Evolutionary conservation across 2,888 invertebrate species (phyloP), one percentile per base, ranked within the genome.

Genomic region (Drosophila nigricruria): DNA sequence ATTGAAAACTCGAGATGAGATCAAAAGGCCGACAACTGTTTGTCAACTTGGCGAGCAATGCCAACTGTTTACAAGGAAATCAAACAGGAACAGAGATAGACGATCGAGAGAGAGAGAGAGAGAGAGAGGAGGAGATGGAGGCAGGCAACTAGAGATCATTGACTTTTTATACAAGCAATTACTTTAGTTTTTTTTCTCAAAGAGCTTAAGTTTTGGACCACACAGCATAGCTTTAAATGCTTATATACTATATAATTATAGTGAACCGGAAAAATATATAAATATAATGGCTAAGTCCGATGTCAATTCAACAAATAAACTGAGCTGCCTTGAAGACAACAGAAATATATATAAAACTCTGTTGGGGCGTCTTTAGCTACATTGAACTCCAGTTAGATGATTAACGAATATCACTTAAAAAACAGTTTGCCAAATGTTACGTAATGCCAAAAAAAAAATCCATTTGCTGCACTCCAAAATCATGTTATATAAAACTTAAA

Each of bases 11-110:
- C 65, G 18, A 73, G 42, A 20, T 3, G 71, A 56, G 56, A 56
- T 56, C 56, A 56, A 80, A 88, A 82, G 76, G 83, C 69, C 78
- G 70, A 40, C 79, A 70, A 76, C 65, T 66, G 78, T 84, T 81
- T 84, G 84, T 84, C 89, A 84, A 84, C 88, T 65, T 63, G 68
- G 57, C 32, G 18, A 38, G 59, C 49, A 12, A n/a, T 34, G 40
- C 49, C 27, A 36, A 36, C 50, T 81, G 83, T 88, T 88, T 84
- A 88, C 83, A 73, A 57, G 83, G 76, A 88, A 84, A 86, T 80
- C 86, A 88, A 82, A 88, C 63, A 75, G 70, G 64, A 9, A 32
- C 25, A 60, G 38, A 12, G 16, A 50, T 1, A 50, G 20, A 18
- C 20, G 20, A 42, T 14, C 30, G 20, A 20, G 23, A 16, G 38